A percentile compares a stretch with the other conserved stretches of the same genome.
These are phyloP conservation scores for Engraulis encrasicolus DNA, from an alignment of 2,113 vertebrate species.

Conservation along the genomic window DNA sequence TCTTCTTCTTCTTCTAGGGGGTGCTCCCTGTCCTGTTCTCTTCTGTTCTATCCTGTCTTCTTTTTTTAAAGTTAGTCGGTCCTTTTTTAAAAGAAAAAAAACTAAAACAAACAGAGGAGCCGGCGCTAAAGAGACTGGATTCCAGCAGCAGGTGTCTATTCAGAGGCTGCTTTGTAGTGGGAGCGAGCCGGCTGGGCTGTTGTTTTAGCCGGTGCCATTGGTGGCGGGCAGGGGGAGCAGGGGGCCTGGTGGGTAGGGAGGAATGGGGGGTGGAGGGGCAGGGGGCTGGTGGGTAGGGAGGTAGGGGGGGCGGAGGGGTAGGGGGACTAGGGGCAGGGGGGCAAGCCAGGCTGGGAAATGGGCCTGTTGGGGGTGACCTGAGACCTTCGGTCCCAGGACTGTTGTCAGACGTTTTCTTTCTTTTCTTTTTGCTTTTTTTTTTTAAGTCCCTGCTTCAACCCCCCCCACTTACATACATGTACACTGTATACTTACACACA, in stretches of 20 bases:
- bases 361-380: constrained; percentile 71
- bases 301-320: constrained; percentile 70
- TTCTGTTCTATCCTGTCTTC: constrained; percentile 45
- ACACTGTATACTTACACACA: too few species aligned
- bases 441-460: too few species aligned
- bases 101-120: constrained; percentile 73
- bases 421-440: too few species aligned
- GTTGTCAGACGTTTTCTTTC: constrained; percentile 62
- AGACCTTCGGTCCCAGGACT: constrained; percentile 73
- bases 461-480: too few species aligned
- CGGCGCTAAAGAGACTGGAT: constrained; percentile 75
- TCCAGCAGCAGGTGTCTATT: constrained; percentile 81
- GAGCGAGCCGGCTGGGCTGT: constrained; percentile 72
- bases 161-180: constrained; percentile 75
- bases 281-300: constrained; percentile 68
- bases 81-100: too few species aligned
- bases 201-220: constrained; percentile 75
- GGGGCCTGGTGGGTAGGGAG: constrained; percentile 66
- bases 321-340: constrained; percentile 78
- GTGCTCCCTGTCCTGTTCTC: too few species aligned
- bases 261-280: constrained; percentile 75
- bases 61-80: constrained; percentile 69
- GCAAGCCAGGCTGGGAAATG: too few species aligned
- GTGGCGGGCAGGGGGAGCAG: constrained; percentile 73
- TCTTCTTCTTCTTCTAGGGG: too few species aligned